phyloP scores from a whole-genome alignment of 2,888 invertebrate genomes.

The Schrankia costaestrigalis region DNA sequence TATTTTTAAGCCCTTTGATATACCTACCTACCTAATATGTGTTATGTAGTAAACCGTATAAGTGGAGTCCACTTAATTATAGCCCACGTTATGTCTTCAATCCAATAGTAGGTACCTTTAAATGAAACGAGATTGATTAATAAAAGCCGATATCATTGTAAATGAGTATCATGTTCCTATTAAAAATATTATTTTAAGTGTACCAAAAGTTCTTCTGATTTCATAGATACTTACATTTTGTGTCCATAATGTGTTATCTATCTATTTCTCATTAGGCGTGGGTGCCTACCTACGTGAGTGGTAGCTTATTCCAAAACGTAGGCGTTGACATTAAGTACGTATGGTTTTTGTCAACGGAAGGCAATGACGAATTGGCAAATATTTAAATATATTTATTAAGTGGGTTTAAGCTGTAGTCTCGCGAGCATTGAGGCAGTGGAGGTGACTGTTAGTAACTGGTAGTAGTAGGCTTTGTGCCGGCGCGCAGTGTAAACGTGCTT shows the following conservation, averaged over 20 bases:
- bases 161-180: too few relatives aligned
- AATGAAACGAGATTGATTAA: conserved; percentile 12
- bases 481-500: conserved; percentile 56
- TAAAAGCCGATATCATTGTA: too few relatives aligned
- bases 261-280: conserved; percentile 43
- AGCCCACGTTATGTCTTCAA: too few relatives aligned
- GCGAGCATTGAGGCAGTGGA: conserved; percentile 33
- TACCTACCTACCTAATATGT: too few relatives aligned
- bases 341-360: conserved; percentile 68
- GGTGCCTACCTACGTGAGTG: conserved; percentile 56
- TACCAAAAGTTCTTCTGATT: conserved; percentile 10
- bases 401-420: conserved; percentile 53
- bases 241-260: conserved; percentile 40
- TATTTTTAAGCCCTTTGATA: too few relatives aligned
- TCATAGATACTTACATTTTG: conserved; percentile 15
- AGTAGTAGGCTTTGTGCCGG: conserved; percentile 66
- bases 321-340: conserved; percentile 72
- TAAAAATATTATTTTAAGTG: too few relatives aligned
- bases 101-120: too few relatives aligned
- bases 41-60: too few relatives aligned
- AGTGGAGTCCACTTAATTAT: too few relatives aligned
- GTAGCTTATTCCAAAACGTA: conserved; percentile 53
- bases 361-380: conserved; percentile 68
- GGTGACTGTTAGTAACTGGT: conserved; percentile 22
- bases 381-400: conserved; percentile 66